phyloP scores from a whole-genome alignment of 1,140 invertebrate genomes.

The Drosophila subpulchrella region DNA sequence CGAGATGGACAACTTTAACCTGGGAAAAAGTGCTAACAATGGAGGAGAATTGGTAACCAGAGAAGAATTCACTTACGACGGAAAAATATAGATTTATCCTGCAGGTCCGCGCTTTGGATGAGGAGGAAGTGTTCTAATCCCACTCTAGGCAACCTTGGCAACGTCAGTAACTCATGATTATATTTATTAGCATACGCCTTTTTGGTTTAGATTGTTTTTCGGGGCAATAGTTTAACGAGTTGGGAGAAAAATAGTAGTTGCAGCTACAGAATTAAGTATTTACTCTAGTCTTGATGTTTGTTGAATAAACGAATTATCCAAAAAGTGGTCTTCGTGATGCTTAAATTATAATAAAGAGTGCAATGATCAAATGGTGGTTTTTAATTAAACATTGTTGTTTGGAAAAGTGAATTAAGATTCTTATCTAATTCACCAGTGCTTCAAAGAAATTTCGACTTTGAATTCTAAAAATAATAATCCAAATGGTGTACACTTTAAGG shows the following conservation, averaged over 20 bases:
- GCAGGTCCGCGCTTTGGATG: slow-evolving; percentile 44
- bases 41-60: slow-evolving; percentile 60
- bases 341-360: slow-evolving; percentile 20
- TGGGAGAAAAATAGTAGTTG: slow-evolving; percentile 19
- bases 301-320: slow-evolving; percentile 24
- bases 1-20: slow-evolving; percentile 44
- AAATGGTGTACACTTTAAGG: too few relatives aligned
- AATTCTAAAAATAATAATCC: too few relatives aligned
- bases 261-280: slow-evolving; percentile 38
- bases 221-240: slow-evolving; percentile 71
- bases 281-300: slow-evolving; percentile 53
- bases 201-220: slow-evolving; percentile 39
- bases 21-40: slow-evolving; percentile 31
- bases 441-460: too few relatives aligned
- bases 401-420: background rate
- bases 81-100: slow-evolving; percentile 10
- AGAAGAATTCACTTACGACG: background rate
- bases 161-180: slow-evolving; percentile 37
- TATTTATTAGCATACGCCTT: slow-evolving; percentile 32
- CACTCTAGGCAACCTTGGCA: slow-evolving; percentile 20
- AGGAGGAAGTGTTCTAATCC: slow-evolving; percentile 61
- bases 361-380: slow-evolving; percentile 10
- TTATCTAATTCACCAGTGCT: too few relatives aligned
- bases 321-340: slow-evolving; percentile 5
- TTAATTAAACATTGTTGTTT: background rate